These are phyloP conservation scores for Peromyscus maniculatus DNA, from an alignment of 2,113 vertebrate genomes.

Conservation along the genomic window DNA sequence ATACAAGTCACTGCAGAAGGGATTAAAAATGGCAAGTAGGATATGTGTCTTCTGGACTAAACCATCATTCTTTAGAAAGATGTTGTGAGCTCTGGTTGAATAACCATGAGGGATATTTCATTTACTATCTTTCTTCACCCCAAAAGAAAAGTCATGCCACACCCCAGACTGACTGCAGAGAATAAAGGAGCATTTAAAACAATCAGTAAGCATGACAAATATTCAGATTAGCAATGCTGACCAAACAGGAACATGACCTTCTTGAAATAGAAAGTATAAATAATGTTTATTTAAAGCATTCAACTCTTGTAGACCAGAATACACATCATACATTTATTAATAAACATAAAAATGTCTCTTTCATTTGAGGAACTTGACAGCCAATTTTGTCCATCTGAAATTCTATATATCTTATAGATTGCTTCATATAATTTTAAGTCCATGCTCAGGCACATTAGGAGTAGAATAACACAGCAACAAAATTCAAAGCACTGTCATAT, in stretches of 20 bases:
- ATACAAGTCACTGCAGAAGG: neutral
- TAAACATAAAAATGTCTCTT: slow-evolving; percentile 22
- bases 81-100: neutral
- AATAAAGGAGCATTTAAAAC: neutral
- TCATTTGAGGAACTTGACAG: neutral
- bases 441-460: neutral
- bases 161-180: neutral
- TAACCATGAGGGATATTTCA: slow-evolving; percentile 9
- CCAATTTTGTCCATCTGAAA: neutral
- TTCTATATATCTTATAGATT: slow-evolving; percentile 52
- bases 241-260: slow-evolving; percentile 54
- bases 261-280: slow-evolving; percentile 67
- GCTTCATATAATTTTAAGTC: neutral
- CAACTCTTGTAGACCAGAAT: slow-evolving; percentile 11
- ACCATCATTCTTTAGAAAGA: slow-evolving; percentile 25
- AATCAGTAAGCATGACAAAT: slow-evolving; percentile 43
- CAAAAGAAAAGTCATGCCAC: neutral
- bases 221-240: slow-evolving; percentile 9
- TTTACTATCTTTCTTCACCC: neutral
- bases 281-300: slow-evolving; percentile 44
- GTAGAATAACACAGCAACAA: neutral
- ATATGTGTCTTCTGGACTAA: neutral
- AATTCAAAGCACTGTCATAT: neutral
- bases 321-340: slow-evolving; percentile 16
- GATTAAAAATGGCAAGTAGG: neutral